phyloP scores from a whole-genome alignment of 37 sponge, comb jelly and placozoan genomes.

The Diacarnus erythraeanus region DNA sequence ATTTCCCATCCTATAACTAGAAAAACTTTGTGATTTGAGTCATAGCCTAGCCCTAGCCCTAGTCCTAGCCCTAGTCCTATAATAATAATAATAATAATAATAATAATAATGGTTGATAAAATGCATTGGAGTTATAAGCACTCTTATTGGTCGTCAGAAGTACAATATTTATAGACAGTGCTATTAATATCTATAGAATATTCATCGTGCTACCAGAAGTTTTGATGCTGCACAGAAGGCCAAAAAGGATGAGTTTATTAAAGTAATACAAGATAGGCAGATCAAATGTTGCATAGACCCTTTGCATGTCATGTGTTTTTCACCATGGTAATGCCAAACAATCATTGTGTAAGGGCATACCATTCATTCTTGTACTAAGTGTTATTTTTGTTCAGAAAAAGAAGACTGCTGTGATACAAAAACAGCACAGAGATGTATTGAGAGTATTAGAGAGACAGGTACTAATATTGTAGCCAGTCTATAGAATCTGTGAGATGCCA shows the following conservation, averaged over 20 bases:
- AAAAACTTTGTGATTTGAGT: no score
- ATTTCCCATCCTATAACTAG: no score
- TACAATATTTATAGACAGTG: no score
- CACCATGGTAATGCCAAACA: neutral
- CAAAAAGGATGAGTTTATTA: slow-evolving; percentile 52
- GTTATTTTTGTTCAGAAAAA: slow-evolving; percentile 33
- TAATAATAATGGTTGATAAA: no score
- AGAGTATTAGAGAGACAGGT: slow-evolving; percentile 73
- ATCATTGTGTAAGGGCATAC: neutral
- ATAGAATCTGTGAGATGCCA: neutral
- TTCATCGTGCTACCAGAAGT: slow-evolving; percentile 65
- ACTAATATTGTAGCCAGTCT: neutral
- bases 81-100: no score
- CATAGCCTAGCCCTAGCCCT: no score
- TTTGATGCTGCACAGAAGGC: slow-evolving; percentile 33
- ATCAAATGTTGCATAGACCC: no score
- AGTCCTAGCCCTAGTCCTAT: no score
- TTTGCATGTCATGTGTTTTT: neutral
- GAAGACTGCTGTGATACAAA: slow-evolving; percentile 52
- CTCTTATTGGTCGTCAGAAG: no score
- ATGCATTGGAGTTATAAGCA: no score
- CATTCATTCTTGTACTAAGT: no score
- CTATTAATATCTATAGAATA: slow-evolving; percentile 51
- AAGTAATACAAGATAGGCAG: no score
- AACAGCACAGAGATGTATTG: slow-evolving; percentile 72